Base-by-base conservation (phyloP, 2,113 vertebrate genomes). In the Columbina picui region DNA sequence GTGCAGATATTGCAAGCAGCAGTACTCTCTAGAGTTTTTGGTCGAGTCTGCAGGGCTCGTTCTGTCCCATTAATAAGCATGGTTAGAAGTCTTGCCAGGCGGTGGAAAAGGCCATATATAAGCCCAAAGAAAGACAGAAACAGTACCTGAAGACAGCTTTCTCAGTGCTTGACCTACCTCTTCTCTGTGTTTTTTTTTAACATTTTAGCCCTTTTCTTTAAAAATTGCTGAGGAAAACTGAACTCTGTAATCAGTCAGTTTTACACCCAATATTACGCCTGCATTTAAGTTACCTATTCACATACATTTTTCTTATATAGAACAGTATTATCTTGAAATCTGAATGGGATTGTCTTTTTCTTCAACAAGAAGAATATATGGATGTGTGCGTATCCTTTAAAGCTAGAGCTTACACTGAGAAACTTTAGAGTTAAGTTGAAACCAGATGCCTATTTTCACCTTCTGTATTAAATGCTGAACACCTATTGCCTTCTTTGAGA, bases 291-390 rank as follows among this genome's bases (percentile, higher is more conserved):
- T 90, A 78, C 20, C 3, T 88, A 23, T 84, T 80, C n/a, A 53
- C 4, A 13, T 22, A 34, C 0, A 6, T 77, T 87, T 90, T 81
- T 95, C 23, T 52, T 63, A 25, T 6, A 17, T 8, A 50, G 11
- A 77, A 25, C 49, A 64, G 12, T 41, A 90, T 89, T 63, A 49
- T 63, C n/a, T 76, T 68, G 67, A 89, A 73, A 84, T 60, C 25
- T 57, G 16, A 60, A 64, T 41, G 21, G 12, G 13, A 87, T 67
- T 57, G 3, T 49, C 29, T 41, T 38, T 20, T 71, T 85, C 61
- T 69, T 83, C 21, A 38, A 27, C 68, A 86, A 59, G 19, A 87
- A 52, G 1, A 2, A 8, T 9, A 5, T 10, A 45, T 39, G 18
- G 6, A 3, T 64, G 10, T 26, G 19, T 53, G 13, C 3, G 6